Conservation (phyloP, 2,888 invertebrate genomes). For the Temnothorax ravouxi region DNA sequence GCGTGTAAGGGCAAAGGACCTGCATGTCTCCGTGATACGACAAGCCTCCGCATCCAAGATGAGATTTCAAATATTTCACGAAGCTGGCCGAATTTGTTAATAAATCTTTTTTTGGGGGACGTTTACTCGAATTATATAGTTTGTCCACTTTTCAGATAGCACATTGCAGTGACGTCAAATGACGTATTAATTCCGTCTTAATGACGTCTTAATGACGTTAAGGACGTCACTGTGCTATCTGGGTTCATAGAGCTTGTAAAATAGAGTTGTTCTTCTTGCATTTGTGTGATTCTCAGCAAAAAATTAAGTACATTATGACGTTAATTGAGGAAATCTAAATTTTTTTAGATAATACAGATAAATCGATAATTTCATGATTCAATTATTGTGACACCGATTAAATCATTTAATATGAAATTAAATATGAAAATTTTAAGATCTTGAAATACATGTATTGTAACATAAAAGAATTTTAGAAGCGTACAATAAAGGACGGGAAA, state of each 20-base stretch:
- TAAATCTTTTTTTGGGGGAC: background rate
- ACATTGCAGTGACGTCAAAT: no score
- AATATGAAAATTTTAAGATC: background rate
- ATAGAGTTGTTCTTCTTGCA: background rate
- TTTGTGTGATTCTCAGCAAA: background rate
- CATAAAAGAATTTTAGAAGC: background rate
- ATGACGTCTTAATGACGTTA: no score
- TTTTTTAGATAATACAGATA: background rate
- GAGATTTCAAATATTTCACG: conserved; percentile 74
- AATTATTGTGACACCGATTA: background rate
- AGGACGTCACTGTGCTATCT: no score
- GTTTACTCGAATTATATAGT: background rate
- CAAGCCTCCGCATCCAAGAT: conserved; percentile 69
- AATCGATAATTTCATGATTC: background rate
- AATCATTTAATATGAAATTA: background rate
- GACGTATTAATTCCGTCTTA: no score
- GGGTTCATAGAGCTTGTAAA: background rate
- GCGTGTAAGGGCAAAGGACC: conserved; percentile 72
- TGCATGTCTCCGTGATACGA: conserved; percentile 66
- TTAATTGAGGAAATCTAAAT: background rate
- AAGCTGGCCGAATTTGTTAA: conserved; percentile 55
- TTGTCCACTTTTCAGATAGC: background rate
- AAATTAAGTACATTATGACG: background rate
- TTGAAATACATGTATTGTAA: background rate
- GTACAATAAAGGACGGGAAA: background rate